Evolutionary conservation across 2,888 invertebrate genomes (phyloP).

Genomic region (Alloplasta piceator): DNA sequence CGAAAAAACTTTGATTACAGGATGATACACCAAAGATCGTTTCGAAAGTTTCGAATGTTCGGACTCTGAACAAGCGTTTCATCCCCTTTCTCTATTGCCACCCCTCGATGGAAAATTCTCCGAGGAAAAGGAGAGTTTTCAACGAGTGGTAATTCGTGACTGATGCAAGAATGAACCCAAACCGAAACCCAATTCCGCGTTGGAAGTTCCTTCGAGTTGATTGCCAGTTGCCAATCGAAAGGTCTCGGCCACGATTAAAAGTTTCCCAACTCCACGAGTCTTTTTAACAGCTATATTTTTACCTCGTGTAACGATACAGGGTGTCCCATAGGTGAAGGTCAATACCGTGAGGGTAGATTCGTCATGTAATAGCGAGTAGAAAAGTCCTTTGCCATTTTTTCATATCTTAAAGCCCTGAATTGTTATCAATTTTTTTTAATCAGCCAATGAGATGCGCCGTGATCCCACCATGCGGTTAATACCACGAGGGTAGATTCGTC

Average conservation of each 20-base stretch:
- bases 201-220: conserved; percentile 34
- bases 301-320: background rate
- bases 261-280: conserved; percentile 13
- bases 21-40: background rate
- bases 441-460: too few species aligned
- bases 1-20: conserved; percentile 13
- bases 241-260: conserved; percentile 33
- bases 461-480: too few species aligned
- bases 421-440: too few species aligned
- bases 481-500: too few species aligned
- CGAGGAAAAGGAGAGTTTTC: background rate
- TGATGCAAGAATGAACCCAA: conserved; percentile 28
- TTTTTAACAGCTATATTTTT: conserved; percentile 6
- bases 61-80: too few species aligned
- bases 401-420: too few species aligned
- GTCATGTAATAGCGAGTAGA: too few species aligned
- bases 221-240: conserved; percentile 52
- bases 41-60: background rate
- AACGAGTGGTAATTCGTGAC: conserved; percentile 26
- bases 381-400: too few species aligned
- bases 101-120: conserved; percentile 1
- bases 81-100: background rate
- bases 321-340: too few species aligned
- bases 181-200: conserved; percentile 28
- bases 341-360: too few species aligned